Evolutionary conservation across 37 sponge, comb jelly and placozoan species (phyloP).

Genomic region (Geodia barretti): DNA sequence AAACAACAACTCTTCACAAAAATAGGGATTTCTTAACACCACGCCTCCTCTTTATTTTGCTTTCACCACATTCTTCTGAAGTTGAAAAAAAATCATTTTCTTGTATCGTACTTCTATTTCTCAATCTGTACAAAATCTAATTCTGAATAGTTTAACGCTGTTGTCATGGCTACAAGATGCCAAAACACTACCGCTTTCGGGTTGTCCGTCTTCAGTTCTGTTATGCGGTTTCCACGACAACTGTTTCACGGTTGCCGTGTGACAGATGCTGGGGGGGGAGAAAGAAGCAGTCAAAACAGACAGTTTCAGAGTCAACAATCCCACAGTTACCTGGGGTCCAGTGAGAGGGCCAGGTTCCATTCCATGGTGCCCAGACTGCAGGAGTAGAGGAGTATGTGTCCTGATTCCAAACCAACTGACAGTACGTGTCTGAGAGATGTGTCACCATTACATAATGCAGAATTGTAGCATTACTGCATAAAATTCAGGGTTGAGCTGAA

Average conservation of each 20-base stretch:
- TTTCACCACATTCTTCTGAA: too few species aligned
- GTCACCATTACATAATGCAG: too few species aligned
- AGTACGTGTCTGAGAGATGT: conserved; percentile 50
- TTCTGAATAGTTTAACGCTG: conserved; percentile 30
- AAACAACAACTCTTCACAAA: conserved; percentile 29
- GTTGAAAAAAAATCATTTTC: not conserved
- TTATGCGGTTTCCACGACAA: conserved; percentile 62
- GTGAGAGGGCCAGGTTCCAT: not conserved
- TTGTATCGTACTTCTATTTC: not conserved
- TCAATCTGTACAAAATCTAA: conserved; percentile 16
- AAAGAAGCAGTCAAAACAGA: too few species aligned
- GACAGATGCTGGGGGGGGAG: conserved; percentile 17
- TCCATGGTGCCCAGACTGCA: conserved; percentile 9
- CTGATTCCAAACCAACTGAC: conserved; percentile 73
- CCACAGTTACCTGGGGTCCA: conserved; percentile 14
- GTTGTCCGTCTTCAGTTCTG: not conserved
- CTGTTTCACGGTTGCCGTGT: conserved; percentile 59
- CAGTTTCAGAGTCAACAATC: not conserved
- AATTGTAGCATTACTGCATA: too few species aligned
- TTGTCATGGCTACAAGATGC: conserved; percentile 56
- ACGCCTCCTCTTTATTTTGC: not conserved
- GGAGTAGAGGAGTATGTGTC: conserved; percentile 33
- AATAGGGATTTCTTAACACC: not conserved
- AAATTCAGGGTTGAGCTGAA: not conserved
- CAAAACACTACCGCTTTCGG: not conserved